A percentile compares a stretch with the other conserved stretches of the same genome.
phyloP scores from a whole-genome alignment of 2,888 invertebrate species.

The Galerucella nymphaeae region DNA sequence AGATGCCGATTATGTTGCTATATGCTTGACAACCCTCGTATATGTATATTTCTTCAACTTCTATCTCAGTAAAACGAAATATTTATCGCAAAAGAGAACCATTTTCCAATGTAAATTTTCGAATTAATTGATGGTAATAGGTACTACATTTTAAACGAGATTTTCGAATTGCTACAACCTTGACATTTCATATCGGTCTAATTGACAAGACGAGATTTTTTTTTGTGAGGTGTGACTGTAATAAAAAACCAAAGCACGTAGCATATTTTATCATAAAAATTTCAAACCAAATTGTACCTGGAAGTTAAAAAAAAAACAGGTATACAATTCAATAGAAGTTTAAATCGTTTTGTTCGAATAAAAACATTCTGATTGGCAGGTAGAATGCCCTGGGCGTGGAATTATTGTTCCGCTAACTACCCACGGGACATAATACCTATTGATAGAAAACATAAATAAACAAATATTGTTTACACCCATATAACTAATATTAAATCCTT shows the following conservation, averaged over 20 bases:
- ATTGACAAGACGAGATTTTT: constrained; percentile 29
- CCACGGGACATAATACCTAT: too few species aligned
- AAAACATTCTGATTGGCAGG: not conserved
- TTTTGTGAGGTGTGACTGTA: constrained; percentile 29
- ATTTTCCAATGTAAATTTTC: not conserved
- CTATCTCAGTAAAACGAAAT: too few species aligned
- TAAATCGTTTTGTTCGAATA: not conserved
- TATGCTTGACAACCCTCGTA: too few species aligned
- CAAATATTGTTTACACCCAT: too few species aligned
- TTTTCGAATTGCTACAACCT: constrained; percentile 23
- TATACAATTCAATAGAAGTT: not conserved
- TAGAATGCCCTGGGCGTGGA: too few species aligned
- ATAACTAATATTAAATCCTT: not conserved
- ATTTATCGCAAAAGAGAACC: too few species aligned
- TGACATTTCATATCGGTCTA: constrained; percentile 36
- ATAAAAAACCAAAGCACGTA: constrained; percentile 25
- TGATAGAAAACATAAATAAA: too few species aligned
- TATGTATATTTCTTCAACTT: too few species aligned
- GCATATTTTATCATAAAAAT: constrained; percentile 18
- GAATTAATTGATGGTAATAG: not conserved
- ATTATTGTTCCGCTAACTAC: too few species aligned
- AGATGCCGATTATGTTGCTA: too few species aligned
- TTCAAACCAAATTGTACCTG: constrained; percentile 1
- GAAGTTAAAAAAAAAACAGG: not conserved
- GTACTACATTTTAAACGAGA: constrained; percentile 7